phyloP scores from a whole-genome alignment of 1,140 invertebrate species.

The Tigriopus japonicus region DNA sequence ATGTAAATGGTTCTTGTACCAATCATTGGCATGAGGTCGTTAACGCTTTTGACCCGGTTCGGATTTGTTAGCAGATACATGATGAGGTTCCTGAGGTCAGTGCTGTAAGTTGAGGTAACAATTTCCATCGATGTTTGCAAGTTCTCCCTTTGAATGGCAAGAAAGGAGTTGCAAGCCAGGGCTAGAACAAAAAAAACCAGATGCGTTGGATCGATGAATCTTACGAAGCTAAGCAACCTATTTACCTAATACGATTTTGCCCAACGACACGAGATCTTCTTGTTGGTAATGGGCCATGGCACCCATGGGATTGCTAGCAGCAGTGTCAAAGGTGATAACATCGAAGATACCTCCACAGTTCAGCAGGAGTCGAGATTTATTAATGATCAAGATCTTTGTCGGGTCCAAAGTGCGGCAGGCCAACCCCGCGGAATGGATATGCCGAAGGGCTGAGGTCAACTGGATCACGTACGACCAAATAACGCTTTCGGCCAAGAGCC shows the following conservation, averaged over 20 bases:
- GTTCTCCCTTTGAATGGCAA: slow-evolving; percentile 64
- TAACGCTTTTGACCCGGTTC: slow-evolving; percentile 42
- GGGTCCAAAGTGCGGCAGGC: slow-evolving; percentile 58
- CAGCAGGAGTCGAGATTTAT: slow-evolving; percentile 49
- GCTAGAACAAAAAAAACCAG: slow-evolving; percentile 39
- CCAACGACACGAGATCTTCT: slow-evolving; percentile 10
- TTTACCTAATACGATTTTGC: slow-evolving; percentile 8
- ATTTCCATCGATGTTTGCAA: slow-evolving; percentile 70
- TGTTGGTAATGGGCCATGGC: slow-evolving; percentile 51
- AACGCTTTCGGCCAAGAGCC: slow-evolving; percentile 63
- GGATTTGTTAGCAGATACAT: slow-evolving; percentile 16
- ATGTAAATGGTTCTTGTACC: slow-evolving; percentile 29
- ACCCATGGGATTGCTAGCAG: slow-evolving; percentile 39
- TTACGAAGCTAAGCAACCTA: neutral
- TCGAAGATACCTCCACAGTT: slow-evolving; percentile 65
- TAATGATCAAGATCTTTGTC: slow-evolving; percentile 61
- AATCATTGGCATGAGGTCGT: slow-evolving; percentile 98
- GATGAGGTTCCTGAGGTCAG: slow-evolving; percentile 11
- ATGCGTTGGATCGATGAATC: too few species aligned
- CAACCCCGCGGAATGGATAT: slow-evolving; percentile 62
- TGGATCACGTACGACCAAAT: slow-evolving; percentile 94
- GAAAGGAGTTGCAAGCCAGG: slow-evolving; percentile 68
- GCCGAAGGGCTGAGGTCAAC: slow-evolving; percentile 73
- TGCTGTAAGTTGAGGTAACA: slow-evolving; percentile 55
- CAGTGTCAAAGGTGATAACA: slow-evolving; percentile 57